Evolutionary conservation across 2,888 invertebrate species (phyloP), one percentile per base, ranked within the genome.

Genomic region (Polyploca ridens): DNA sequence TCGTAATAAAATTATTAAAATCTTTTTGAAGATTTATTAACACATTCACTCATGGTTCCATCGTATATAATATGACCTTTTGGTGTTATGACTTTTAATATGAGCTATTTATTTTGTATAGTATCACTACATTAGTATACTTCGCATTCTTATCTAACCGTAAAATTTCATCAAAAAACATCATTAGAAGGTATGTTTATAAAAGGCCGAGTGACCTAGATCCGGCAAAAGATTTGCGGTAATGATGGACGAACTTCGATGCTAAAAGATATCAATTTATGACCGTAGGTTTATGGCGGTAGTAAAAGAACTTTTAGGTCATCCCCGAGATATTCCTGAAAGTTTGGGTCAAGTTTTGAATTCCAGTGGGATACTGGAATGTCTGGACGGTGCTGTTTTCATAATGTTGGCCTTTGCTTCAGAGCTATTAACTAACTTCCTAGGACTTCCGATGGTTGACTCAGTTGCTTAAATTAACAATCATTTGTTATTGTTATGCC

Each of bases 301-400:
- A 82, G 82, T 83, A 82, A 81, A 78, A 78, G 61, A 83, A 84
- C 73, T 82, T 84, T 80, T 70, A 70, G 82, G 82, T 75, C 81
- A 77, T 74, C 70, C 70, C 68, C 46, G 67, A 62, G 68, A 73
- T 77, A 73, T 79, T 80, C 76, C 57, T 68, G 66, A 62, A 78
- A 82, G 75, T 79, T 80, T 66, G 62, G 68, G 71, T 72, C 60
- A 44, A 44, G 54, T 54, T 54, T 54, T 54, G 54, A 54, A 54
- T 54, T 61, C 61, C 61, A 27, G 41, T 2, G 61, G 61, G 61
- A 61, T 44, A 33, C 33, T 27, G 61, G n/a, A 41, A 61, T 61
- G 41, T 19, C 61, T 41, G 41, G 41, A 44, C 16, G 3, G 38
- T 14, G 38, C 41, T 19, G 5, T 27, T 38, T 60, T 44, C 41